Evolutionary conservation across 2,113 vertebrate genomes (phyloP).

Genomic region (Cettia cetti): DNA sequence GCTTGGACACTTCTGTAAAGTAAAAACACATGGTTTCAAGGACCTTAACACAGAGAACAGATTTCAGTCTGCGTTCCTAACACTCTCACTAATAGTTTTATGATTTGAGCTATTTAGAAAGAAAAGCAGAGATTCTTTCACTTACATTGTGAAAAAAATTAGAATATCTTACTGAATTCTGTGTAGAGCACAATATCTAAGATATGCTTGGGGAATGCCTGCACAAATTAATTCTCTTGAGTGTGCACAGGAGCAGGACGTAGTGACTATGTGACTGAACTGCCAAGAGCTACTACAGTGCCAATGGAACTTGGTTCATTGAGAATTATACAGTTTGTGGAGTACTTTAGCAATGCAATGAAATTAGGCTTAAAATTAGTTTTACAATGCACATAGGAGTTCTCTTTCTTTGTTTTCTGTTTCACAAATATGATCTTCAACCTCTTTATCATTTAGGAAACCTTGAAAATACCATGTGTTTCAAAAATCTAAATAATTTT

Average conservation of each 20-base stretch:
- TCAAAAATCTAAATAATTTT: neutral
- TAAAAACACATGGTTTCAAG: neutral
- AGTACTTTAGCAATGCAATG: neutral
- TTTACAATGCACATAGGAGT: neutral
- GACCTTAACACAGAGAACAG: neutral
- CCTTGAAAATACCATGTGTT: neutral
- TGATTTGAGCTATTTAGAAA: neutral
- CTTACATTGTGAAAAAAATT: neutral
- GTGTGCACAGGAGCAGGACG: neutral
- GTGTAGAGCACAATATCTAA: neutral
- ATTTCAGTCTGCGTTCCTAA: neutral
- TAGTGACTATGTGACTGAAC: neutral
- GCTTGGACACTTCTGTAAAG: neutral
- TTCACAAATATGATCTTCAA: neutral
- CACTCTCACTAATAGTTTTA: neutral
- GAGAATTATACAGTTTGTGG: neutral
- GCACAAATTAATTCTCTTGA: neutral
- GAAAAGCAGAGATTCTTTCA: neutral
- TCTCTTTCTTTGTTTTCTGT: neutral
- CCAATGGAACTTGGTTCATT: neutral
- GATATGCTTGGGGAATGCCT: neutral
- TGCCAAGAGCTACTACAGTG: neutral
- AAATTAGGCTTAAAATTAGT: neutral
- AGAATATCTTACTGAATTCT: neutral
- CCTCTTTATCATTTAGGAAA: neutral